A percentile compares a stretch with the other conserved stretches of the same genome.
Conservation (phyloP, 2,113 vertebrate genomes). For the Siniperca knerii region DNA sequence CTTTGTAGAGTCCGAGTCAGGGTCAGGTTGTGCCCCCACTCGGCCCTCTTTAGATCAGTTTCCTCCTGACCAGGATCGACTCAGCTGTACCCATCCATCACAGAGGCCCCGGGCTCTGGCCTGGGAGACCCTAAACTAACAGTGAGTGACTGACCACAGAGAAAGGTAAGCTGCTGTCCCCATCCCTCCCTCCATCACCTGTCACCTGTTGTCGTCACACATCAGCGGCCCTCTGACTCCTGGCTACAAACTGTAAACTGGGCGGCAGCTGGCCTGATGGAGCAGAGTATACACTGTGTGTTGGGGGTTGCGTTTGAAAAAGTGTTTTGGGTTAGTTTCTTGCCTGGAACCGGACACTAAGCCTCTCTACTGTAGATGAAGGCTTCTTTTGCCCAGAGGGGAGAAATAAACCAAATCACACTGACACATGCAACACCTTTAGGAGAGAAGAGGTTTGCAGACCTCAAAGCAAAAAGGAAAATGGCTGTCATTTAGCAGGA, state of each 20-base stretch:
- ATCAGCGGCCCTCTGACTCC: constrained; percentile 42
- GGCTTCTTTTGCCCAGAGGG: constrained; percentile 22
- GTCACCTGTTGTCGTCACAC: constrained; percentile 74
- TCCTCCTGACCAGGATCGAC: constrained; percentile 18
- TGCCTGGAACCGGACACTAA: constrained; percentile 17
- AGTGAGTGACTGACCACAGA: constrained; percentile 16
- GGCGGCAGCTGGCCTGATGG: constrained; percentile 59
- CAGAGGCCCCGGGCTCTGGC: constrained; percentile 19
- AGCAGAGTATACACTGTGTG: constrained; percentile 16
- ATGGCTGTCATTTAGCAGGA: constrained; percentile 33
- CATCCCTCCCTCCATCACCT: constrained; percentile 56
- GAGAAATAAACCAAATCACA: constrained; percentile 19
- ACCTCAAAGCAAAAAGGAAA: constrained; percentile 45
- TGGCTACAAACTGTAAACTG: constrained; percentile 23
- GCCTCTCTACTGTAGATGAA: constrained; percentile 47
- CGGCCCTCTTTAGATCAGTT: constrained; percentile 32
- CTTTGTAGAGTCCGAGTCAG: background rate
- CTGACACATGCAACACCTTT: constrained; percentile 17
- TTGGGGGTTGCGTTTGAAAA: constrained; percentile 17
- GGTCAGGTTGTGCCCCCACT: constrained; percentile 27
- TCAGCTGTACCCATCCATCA: constrained; percentile 74
- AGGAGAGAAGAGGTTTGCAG: background rate
- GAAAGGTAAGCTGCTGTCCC: constrained; percentile 55
- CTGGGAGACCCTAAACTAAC: constrained; percentile 48
- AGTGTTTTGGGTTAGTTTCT: constrained; percentile 34